Base-by-base conservation (phyloP, 2,113 vertebrate genomes). In the Vicugna pacos region DNA sequence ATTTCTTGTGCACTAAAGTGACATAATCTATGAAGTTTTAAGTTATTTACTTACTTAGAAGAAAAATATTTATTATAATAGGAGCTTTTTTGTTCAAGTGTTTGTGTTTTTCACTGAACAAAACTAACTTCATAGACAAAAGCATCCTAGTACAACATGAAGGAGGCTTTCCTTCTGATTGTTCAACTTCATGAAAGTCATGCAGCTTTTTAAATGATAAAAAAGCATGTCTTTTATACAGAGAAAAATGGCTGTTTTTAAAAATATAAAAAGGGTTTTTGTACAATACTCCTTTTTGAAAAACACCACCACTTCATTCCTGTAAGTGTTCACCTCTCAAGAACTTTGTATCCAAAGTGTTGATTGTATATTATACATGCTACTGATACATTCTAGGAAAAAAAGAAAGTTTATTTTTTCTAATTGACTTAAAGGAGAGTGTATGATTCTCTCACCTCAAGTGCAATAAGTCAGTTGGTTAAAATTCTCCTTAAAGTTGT, bases 81-180 rank as follows among this genome's bases (percentile, higher is more conserved):
- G 65, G 82, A 85, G 93, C 3, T 54, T 95, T 95, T 91, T 70
- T 92, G 42, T 56, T 89, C 28, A 17, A 72, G 14, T 90, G 30
- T 92, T 96, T 96, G 24, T 91, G 91, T 96, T 97, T 98, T 93
- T 92, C 76, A 81, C 14, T 94, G 91, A 87, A 58, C 94, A 95
- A 95, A 94, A 97, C 97, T 89, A 96, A 98, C 91, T 96, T 80
- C 87, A 30, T 26, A 92, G 79, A 97, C 58, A 98, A 95, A 97
- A 98, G 76, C 95, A 88, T 62, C 35, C 91, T 91, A 73, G 15
- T 30, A 92, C 89, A 42, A 35, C 46, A 89, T 6, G 24, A 92
- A 56, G 32, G 26, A 6, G 12, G 76, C 52, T 79, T 79, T 65
- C 50, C 46, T 65, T 83, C 76, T 82, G 86, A 94, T 65, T 84